Base-by-base conservation (phyloP, 2,888 invertebrate genomes). In the Stenodera caucasica region DNA sequence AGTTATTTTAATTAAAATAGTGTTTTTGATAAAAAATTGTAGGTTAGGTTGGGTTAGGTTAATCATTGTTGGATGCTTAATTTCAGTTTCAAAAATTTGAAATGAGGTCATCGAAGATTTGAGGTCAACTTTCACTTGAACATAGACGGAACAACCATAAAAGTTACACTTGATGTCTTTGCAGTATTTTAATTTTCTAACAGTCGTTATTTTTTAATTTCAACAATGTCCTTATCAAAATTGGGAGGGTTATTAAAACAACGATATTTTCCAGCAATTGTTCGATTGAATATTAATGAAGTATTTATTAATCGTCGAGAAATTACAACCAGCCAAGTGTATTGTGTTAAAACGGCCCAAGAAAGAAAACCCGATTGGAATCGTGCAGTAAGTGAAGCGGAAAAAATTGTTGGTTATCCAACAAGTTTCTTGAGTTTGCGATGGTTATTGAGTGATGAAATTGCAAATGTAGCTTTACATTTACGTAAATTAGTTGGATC, bases 341-440 rank as follows among this genome's bases (percentile, higher is more conserved):
- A 15, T 7, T 50, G 15, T 15, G 51, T 57, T 7, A 60, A 63
- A 53, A 35, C 60, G 23, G 63, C 63, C 2, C 63, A 63, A 30
- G 63, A 63, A 55, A 60, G 59, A 18, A 60, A 60, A 40, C 63
- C 63, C 11, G 63, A 63, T 21, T 67, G 69, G 55, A 69, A 64
- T 49, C 63, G 53, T 49, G 74, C 74, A 32, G 74, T 97, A 18
- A 92, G 92, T 67, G 94, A 96, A 78, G 97, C 96, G 12, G 97
- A 97, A 82, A 95, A 94, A 82, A 91, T 97, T 65, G 96, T 98
- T 32, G 96, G 96, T 2, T 97, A 97, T 82, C 95, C 97, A 4
- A 96, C 96, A 2, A 96, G 96, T 4, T 96, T 96, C 79, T 83
- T 96, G 61, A 96, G 92, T 77, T 82, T 97, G 21, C 85, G 96